phyloP scores from a whole-genome alignment of 2,797 vertebrate genomes.

The Halcyon badia region DNA sequence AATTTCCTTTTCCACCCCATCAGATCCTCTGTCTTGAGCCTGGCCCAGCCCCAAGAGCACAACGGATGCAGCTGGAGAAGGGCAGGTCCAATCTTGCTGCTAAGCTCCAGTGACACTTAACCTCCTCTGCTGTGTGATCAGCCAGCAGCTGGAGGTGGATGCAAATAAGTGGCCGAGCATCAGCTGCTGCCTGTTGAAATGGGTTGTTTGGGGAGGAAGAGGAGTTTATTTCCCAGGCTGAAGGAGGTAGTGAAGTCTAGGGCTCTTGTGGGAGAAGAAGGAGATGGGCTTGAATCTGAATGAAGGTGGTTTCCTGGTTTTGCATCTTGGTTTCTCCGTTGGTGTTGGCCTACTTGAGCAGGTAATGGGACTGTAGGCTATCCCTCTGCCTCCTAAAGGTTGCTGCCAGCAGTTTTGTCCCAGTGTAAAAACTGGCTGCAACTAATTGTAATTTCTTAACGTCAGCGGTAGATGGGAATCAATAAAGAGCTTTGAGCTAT shows the following conservation, averaged over 20 bases:
- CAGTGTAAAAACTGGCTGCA: neutral
- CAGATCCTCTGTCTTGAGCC: slow-evolving; percentile 75
- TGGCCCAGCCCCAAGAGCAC: slow-evolving; percentile 74
- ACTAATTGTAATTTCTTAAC: neutral
- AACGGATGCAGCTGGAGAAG: slow-evolving; percentile 80
- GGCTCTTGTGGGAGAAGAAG: neutral
- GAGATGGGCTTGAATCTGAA: neutral
- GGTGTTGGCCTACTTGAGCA: neutral
- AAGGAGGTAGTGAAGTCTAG: neutral
- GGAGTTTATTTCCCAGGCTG: neutral
- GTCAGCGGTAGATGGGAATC: slow-evolving; percentile 1
- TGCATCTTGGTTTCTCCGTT: neutral
- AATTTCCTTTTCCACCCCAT: slow-evolving; percentile 80
- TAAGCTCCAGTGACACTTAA: slow-evolving; percentile 59
- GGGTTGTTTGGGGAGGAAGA: neutral
- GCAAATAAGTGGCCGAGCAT: neutral
- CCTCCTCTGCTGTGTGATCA: slow-evolving; percentile 33
- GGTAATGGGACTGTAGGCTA: neutral
- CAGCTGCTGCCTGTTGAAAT: slow-evolving; percentile 56
- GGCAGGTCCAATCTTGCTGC: slow-evolving; percentile 68
- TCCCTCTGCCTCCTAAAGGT: neutral
- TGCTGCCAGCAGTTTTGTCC: neutral
- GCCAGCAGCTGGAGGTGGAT: slow-evolving; percentile 21
- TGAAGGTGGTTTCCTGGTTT: neutral
- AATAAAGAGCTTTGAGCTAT: slow-evolving; percentile 16